Conservation (phyloP, 2,888 invertebrate genomes). For the Phortica magna region DNA sequence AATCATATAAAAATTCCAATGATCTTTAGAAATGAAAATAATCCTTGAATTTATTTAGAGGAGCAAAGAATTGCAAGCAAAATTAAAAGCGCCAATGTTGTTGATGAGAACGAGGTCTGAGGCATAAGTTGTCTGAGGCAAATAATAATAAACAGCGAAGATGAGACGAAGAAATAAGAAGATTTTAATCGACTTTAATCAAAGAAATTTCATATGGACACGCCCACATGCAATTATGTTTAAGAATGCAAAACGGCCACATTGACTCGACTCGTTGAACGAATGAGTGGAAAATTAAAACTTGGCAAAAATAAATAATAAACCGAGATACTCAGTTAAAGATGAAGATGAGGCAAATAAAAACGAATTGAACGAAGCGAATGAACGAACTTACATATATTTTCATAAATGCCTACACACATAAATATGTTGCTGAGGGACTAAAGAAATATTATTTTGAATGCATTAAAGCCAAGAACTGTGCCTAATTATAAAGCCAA, state of each 20-base stretch:
- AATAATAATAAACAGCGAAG: constrained; percentile 14
- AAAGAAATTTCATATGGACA: constrained; percentile 73
- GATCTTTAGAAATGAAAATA: constrained; percentile 18
- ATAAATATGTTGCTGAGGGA: constrained; percentile 12
- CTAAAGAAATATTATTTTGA: constrained; percentile 72
- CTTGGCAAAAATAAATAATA: constrained; percentile 73
- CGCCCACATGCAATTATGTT: constrained; percentile 75
- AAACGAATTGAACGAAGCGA: not conserved
- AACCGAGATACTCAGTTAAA: constrained; percentile 49
- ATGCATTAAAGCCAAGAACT: constrained; percentile 68
- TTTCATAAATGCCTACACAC: no score
- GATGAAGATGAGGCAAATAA: constrained; percentile 13
- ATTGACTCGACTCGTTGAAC: not conserved
- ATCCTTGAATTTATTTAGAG: constrained; percentile 42
- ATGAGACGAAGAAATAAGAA: constrained; percentile 46
- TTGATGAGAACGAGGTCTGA: constrained; percentile 9
- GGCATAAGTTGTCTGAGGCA: not conserved
- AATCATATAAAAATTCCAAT: constrained; percentile 18
- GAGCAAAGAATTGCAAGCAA: constrained; percentile 14
- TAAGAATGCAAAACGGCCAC: constrained; percentile 70
- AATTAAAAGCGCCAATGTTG: constrained; percentile 18
- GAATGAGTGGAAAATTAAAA: constrained; percentile 60
- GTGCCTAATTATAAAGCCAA: constrained; percentile 71
- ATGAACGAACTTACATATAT: not conserved
- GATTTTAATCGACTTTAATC: constrained; percentile 75